Evolutionary conservation across 2,797 vertebrate genomes (phyloP).

Genomic region (Oophaga sylvatica): DNA sequence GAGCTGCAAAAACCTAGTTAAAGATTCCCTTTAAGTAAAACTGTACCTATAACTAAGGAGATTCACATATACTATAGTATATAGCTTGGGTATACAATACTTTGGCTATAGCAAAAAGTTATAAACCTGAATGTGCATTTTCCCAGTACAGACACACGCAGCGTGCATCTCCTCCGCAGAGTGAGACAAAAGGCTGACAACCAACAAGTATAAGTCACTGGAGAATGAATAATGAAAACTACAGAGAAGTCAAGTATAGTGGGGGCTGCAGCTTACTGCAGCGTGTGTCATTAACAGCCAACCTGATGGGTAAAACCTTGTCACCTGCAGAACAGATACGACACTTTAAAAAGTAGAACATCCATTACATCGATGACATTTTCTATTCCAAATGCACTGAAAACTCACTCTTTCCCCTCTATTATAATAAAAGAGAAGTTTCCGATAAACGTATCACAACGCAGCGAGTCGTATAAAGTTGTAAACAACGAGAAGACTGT

Average conservation of each 20-base stretch:
- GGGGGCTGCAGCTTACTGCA: neutral
- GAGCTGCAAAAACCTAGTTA: too few species aligned
- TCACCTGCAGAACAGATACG: neutral
- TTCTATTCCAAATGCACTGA: neutral
- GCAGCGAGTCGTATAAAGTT: neutral
- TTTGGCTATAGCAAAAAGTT: neutral
- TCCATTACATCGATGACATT: neutral
- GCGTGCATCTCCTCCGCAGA: neutral
- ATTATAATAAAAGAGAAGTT: neutral
- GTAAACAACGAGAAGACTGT: neutral
- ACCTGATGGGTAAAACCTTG: neutral
- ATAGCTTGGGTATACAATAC: neutral
- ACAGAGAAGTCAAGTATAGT: neutral
- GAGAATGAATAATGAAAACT: slow-evolving; percentile 24
- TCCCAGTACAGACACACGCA: neutral
- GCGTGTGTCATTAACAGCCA: slow-evolving; percentile 1
- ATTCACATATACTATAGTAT: neutral
- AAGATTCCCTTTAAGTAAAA: neutral
- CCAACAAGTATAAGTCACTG: slow-evolving; percentile 2
- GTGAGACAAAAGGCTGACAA: neutral
- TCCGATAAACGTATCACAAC: neutral
- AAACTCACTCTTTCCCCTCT: neutral
- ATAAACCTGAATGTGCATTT: neutral
- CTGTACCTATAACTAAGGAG: neutral
- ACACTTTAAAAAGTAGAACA: neutral